Percentiles rank a stretch among this genome's conserved stretches.
These are phyloP conservation scores for Spizaetus ornatus DNA, from an alignment of 2,113 vertebrate genomes.

Conservation along the genomic window DNA sequence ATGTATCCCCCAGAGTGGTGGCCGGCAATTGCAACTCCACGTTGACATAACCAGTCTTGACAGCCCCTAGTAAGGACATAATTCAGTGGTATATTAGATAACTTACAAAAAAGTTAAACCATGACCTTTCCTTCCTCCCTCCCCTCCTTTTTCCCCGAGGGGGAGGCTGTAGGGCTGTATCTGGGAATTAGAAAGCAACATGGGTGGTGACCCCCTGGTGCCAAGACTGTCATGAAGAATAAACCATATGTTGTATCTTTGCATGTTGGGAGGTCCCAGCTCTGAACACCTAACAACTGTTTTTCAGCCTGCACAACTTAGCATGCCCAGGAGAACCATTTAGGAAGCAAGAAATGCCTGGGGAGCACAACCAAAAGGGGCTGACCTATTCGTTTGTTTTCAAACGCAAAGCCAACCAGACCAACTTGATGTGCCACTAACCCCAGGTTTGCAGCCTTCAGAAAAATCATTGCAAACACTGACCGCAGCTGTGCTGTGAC, in stretches of 20 bases:
- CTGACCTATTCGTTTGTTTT: neutral
- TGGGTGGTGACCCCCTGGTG: constrained; percentile 39
- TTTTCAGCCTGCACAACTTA: constrained; percentile 25
- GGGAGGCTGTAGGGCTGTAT: neutral
- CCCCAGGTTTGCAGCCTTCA: neutral
- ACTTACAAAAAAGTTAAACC: neutral
- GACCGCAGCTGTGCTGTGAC: neutral
- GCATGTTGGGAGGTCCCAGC: constrained; percentile 50
- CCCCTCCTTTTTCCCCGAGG: neutral
- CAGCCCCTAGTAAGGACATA: neutral
- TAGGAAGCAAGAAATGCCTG: neutral
- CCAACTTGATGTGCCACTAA: neutral
- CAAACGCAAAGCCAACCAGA: neutral
- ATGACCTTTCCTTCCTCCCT: constrained; percentile 5
- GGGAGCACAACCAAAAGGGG: neutral
- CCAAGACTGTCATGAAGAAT: constrained; percentile 41
- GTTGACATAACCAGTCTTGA: neutral
- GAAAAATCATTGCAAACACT: neutral
- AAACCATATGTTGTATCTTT: constrained; percentile 50
- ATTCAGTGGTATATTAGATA: constrained; percentile 17
- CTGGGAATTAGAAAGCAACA: constrained; percentile 34
- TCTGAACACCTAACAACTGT: constrained; percentile 34
- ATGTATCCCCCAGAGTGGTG: neutral
- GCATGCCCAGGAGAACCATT: neutral
- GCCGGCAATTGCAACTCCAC: neutral